phyloP scores from a whole-genome alignment of 2,113 vertebrate species.

The Sardina pilchardus region DNA sequence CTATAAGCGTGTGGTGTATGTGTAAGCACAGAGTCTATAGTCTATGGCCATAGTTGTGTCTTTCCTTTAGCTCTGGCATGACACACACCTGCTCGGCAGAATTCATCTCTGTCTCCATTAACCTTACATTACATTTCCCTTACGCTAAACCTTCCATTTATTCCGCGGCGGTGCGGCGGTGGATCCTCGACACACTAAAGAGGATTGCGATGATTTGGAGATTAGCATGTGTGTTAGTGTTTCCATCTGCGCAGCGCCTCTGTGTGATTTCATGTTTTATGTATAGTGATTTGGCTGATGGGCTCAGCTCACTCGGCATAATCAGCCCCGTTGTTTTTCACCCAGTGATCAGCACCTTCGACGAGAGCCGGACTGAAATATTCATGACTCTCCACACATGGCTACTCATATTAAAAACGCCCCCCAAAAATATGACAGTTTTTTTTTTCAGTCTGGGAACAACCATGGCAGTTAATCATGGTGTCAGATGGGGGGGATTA shows the following conservation, averaged over 20 bases:
- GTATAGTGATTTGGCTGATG: not conserved
- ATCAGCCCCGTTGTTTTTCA: not conserved
- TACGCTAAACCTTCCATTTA: not conserved
- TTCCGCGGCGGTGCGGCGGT: not conserved
- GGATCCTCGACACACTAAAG: not conserved
- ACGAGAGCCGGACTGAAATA: not conserved
- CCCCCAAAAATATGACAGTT: too few species aligned
- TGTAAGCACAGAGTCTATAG: too few species aligned
- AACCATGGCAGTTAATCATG: not conserved
- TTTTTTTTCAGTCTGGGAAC: too few species aligned
- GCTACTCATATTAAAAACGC: not conserved
- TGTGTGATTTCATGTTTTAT: constrained; percentile 12
- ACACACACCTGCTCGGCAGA: too few species aligned
- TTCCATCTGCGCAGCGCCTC: not conserved
- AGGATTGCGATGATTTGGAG: not conserved
- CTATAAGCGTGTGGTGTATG: too few species aligned
- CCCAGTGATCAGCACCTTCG: not conserved
- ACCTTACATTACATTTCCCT: not conserved
- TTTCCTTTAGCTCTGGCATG: not conserved
- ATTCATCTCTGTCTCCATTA: not conserved
- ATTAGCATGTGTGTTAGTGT: constrained; percentile 14
- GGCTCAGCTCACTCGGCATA: not conserved
- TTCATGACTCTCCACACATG: not conserved
- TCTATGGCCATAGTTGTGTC: not conserved
- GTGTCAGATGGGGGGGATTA: not conserved